Evolutionary conservation across 2,888 invertebrate genomes (phyloP), one percentile per base, ranked within the genome.

Genomic region (Trypoxylon attenuatum): DNA sequence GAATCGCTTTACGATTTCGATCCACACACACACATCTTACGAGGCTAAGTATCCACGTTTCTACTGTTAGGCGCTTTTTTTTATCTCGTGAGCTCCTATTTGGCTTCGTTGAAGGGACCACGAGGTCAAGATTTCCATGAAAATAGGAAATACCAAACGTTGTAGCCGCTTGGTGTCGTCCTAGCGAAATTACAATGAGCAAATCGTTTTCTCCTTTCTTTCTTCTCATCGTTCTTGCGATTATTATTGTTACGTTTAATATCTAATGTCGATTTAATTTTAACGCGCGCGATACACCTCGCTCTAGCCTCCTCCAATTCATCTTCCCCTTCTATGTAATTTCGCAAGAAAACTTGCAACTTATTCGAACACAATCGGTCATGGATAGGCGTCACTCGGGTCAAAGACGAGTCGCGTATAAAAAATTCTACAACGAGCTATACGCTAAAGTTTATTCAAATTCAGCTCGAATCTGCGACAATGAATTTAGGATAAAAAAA

Each of bases 71-170:
- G 53, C 64, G 41, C 42, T 42, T 67, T 56, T 33, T 25, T n/a
- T n/a, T n/a, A n/a, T 3, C 33, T 13, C 33, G 27, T 69, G 59
- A 59, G 62, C 47, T 72, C 54, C 21, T 72, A 62, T 66, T 66
- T 59, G 58, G 60, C 54, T 73, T 73, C 43, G 47, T 70, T 60
- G 38, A 15, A 63, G 39, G 29, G 50, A 64, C 63, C 49, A 42
- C 27, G 47, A 57, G 42, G 54, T 47, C 55, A 16, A 27, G 33
- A 10, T 27, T 27, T 27, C 2, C 8, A 27, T n/a, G n/a, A n/a
- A 6, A 27, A 27, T 6, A 27, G 33, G 33, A 4, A 13, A 10
- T 8, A 6, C 33, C 13, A 33, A 10, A 1, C n/a, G 33, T 10
- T 13, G 2, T 33, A 10, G 13, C 13, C 33, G 6, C 13, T 4